Evolutionary conservation across 2,797 vertebrate species (phyloP), one percentile per base, ranked within the genome.

Genomic region (Sebastes minor): DNA sequence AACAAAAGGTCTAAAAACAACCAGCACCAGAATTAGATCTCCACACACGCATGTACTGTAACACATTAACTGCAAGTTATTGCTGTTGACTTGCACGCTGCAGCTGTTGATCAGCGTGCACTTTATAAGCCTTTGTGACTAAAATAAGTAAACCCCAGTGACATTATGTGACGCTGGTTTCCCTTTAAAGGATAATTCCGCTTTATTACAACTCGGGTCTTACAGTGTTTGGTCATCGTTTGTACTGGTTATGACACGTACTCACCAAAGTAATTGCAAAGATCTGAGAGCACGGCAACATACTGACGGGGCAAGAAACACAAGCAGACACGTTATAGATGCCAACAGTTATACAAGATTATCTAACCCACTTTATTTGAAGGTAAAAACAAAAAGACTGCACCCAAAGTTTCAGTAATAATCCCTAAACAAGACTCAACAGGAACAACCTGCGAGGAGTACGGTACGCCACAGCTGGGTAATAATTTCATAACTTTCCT

Each of bases 1-100:
- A 83, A 91, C 79, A 89, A 90, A 32, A 76, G 79, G 61, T 81
- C 66, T 76, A 72, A 76, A 91, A 87, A 86, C 88, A 90, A 83
- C 64, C 30, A 46, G 53, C 69, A 72, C 61, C 76, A 76, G 69
- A 91, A 82, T 77, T 83, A 87, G 71, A 80, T 42, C 49, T 72
- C 18, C 2, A 46, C 23, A 73, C 52, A 71, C 20, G 2, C 71
- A 71, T 52, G 38, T 8, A 82, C 35, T 8, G 33, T 62, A 84
- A 70, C 61, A 66, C 33, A 74, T 65, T 55, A 76, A 69, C n/a
- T 60, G 35, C 25, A 74, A 72, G 69, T 76, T 68, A 70, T 65
- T 83, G 74, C 85, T 78, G 72, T 64, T 78, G 73, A 82, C 60
- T 83, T 52, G 25, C 71, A 55, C 4, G 70, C 35, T 69, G 68